Percentiles rank a stretch among this genome's conserved stretches.
Conservation (phyloP, 2,113 vertebrate species). For the Colius striatus region DNA sequence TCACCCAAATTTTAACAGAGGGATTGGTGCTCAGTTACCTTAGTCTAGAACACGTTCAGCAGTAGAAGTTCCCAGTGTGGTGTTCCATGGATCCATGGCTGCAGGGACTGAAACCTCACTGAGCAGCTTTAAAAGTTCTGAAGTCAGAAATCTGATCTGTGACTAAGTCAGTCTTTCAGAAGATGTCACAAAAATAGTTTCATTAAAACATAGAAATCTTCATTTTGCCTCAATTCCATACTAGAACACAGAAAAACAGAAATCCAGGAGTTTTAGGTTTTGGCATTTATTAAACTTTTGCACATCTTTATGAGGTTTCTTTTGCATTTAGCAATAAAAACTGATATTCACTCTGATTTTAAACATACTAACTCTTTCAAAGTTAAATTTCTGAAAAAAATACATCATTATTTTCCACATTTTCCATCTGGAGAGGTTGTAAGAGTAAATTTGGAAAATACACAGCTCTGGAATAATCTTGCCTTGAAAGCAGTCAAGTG, state of each 20-base stretch:
- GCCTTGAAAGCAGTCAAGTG: neutral
- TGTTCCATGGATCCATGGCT: accelerated
- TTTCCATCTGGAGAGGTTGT: neutral
- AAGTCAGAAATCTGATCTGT: neutral
- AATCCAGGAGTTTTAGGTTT: neutral
- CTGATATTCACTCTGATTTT: neutral
- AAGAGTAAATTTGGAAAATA: neutral
- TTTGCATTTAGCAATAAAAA: neutral
- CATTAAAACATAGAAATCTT: neutral
- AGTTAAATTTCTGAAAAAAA: neutral
- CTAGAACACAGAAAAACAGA: neutral
- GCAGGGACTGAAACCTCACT: neutral
- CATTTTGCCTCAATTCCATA: neutral
- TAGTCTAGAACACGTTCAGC: accelerated
- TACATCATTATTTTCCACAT: neutral
- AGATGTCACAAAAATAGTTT: neutral
- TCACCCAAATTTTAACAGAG: neutral
- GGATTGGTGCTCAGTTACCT: neutral
- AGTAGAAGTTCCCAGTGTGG: neutral
- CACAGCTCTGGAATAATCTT: neutral
- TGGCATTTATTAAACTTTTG: neutral
- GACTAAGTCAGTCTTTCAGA: neutral
- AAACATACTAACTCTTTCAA: neutral
- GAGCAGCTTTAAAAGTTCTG: neutral
- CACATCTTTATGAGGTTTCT: neutral